Evolutionary conservation across 2,113 vertebrate genomes (phyloP).

Genomic region (Barnardius zonarius): DNA sequence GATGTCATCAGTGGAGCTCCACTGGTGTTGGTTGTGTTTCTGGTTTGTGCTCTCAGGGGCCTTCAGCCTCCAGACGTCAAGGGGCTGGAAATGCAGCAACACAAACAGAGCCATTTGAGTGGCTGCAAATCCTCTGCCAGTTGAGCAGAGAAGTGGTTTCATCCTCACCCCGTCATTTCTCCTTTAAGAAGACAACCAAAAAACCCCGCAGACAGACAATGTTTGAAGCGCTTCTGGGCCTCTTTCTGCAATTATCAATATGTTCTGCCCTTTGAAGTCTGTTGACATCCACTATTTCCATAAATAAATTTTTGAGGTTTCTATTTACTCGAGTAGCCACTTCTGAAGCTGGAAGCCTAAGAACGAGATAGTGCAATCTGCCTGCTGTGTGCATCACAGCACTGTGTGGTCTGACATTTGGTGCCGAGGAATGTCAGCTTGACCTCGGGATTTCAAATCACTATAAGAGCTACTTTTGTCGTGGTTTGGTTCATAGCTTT

Average conservation of each 20-base stretch:
- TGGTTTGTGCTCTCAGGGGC: not conserved
- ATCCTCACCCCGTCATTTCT: not conserved
- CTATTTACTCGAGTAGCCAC: slow-evolving; percentile 25
- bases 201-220: not conserved
- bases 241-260: slow-evolving; percentile 60
- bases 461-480: slow-evolving; percentile 64
- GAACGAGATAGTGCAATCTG: slow-evolving; percentile 22
- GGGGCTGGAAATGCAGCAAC: not conserved
- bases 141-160: not conserved
- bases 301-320: slow-evolving; percentile 48
- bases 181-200: slow-evolving; percentile 9
- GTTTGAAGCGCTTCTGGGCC: slow-evolving; percentile 10
- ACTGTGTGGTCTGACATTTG: slow-evolving; percentile 67
- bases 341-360: slow-evolving; percentile 42
- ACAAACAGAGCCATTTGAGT: not conserved
- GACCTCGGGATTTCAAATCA: slow-evolving; percentile 46
- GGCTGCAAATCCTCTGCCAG: not conserved
- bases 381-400: not conserved
- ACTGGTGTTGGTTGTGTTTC: rapidly evolving
- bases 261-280: slow-evolving; percentile 57
- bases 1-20: not conserved
- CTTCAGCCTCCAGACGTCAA: not conserved
- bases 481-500: slow-evolving; percentile 62
- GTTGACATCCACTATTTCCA: slow-evolving; percentile 60
- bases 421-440: slow-evolving; percentile 42